These are phyloP conservation scores for Patella pellucida DNA, from an alignment of 2,888 invertebrate genomes.

Conservation along the genomic window DNA sequence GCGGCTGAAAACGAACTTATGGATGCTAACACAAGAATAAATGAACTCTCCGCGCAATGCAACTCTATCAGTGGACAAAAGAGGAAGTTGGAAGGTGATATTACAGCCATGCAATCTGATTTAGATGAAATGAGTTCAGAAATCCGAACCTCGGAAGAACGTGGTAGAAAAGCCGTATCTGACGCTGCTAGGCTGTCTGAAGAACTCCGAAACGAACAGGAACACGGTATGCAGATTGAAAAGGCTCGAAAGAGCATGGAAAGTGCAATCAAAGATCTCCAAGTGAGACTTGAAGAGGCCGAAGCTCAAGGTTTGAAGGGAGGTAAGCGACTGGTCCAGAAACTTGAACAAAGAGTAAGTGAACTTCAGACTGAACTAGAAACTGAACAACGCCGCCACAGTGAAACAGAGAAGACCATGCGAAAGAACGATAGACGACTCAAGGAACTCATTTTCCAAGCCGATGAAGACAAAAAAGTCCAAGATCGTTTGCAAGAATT, in stretches of 20 bases:
- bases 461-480: conserved; percentile 98
- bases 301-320: conserved; percentile 76
- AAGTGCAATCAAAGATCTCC: conserved; percentile 96
- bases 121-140: conserved; percentile 97
- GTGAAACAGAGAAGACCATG: conserved; percentile 96
- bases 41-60: conserved; percentile 93
- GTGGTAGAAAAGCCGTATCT: conserved; percentile 54
- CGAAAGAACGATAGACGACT: conserved; percentile 94
- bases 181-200: conserved; percentile 98
- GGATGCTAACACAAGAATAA: not conserved
- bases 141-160: conserved; percentile 97
- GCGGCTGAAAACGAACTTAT: not conserved
- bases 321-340: conserved; percentile 76
- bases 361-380: conserved; percentile 84
- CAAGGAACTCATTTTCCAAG: conserved; percentile 85
- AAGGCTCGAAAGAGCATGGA: conserved; percentile 97
- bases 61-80: conserved; percentile 94
- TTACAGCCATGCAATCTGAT: conserved; percentile 97
- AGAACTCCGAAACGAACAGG: conserved; percentile 98
- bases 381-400: conserved; percentile 96
- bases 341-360: conserved; percentile 84
- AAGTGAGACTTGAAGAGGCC: conserved; percentile 91
- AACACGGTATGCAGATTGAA: conserved; percentile 97
- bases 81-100: conserved; percentile 94
- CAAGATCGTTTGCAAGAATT: conserved; percentile 99